Conservation (phyloP, 2,113 vertebrate species). For the Caretta caretta region DNA sequence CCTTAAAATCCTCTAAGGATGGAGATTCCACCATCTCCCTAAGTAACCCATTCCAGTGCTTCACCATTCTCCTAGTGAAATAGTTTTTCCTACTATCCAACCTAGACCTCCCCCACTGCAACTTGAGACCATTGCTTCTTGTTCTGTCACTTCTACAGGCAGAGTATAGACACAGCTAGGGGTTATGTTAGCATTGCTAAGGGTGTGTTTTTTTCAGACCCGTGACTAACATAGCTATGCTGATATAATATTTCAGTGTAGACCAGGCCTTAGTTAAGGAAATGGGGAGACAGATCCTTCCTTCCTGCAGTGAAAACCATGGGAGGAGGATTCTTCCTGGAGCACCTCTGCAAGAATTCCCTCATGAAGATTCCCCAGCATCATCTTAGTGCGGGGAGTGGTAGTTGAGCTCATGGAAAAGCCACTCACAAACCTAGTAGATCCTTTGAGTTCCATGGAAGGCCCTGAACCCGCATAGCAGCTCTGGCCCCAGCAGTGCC, state of each 20-base stretch:
- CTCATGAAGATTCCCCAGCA: background rate
- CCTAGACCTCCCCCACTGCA: too few species aligned
- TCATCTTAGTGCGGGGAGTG: rapidly evolving
- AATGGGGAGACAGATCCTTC: background rate
- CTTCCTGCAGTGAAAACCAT: background rate
- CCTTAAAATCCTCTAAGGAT: too few species aligned
- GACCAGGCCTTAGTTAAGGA: background rate
- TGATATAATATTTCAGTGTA: background rate
- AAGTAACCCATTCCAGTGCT: too few species aligned
- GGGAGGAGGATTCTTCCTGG: background rate
- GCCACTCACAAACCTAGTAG: background rate
- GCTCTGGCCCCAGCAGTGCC: background rate
- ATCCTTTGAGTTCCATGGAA: background rate
- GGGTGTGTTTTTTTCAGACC: background rate
- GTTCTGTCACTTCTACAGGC: too few species aligned
- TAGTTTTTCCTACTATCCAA: too few species aligned
- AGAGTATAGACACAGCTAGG: background rate
- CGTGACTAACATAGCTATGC: background rate
- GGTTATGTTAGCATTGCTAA: background rate
- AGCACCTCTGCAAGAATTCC: background rate
- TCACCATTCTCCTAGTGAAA: too few species aligned
- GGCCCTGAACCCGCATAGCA: background rate
- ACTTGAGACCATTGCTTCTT: too few species aligned
- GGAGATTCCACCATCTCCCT: too few species aligned
- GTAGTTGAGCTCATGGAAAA: background rate